Percentiles rank a stretch among this genome's conserved stretches.
Evolutionary conservation across 2,888 invertebrate species (phyloP).

Genomic region (Lasioglossum oenotherae): DNA sequence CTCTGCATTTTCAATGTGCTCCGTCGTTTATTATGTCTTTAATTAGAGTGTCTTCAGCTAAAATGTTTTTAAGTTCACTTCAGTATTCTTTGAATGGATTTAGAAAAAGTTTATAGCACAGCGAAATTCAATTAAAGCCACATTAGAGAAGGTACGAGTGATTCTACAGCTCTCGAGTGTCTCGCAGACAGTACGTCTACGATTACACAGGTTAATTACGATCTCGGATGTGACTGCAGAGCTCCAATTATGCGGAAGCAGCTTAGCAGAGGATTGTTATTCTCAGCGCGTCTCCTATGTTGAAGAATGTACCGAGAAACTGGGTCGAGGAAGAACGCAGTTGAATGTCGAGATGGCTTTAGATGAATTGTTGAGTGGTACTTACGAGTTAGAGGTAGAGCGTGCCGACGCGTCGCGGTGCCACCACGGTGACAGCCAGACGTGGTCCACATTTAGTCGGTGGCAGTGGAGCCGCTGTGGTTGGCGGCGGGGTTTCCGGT

Average conservation of each 20-base stretch:
- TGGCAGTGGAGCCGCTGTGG: slow-evolving; percentile 82
- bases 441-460: slow-evolving; percentile 85
- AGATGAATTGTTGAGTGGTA: slow-evolving; percentile 47
- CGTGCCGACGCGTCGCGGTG: slow-evolving; percentile 84
- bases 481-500: slow-evolving; percentile 82
- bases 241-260: background rate
- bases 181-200: background rate
- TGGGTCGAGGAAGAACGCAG: background rate
- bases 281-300: background rate
- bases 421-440: slow-evolving; percentile 85
- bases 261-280: background rate
- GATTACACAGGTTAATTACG: background rate
- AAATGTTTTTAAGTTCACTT: too few relatives aligned
- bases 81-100: too few relatives aligned
- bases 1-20: background rate
- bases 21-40: too few relatives aligned
- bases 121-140: background rate
- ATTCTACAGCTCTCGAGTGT: background rate
- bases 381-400: slow-evolving; percentile 85
- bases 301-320: background rate
- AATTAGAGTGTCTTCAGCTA: too few relatives aligned
- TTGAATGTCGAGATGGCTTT: background rate
- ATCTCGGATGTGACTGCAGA: background rate
- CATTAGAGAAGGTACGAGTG: background rate
- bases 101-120: too few relatives aligned